Evolutionary conservation across 2,113 vertebrate genomes (phyloP).

Genomic region (Alouatta palliata): DNA sequence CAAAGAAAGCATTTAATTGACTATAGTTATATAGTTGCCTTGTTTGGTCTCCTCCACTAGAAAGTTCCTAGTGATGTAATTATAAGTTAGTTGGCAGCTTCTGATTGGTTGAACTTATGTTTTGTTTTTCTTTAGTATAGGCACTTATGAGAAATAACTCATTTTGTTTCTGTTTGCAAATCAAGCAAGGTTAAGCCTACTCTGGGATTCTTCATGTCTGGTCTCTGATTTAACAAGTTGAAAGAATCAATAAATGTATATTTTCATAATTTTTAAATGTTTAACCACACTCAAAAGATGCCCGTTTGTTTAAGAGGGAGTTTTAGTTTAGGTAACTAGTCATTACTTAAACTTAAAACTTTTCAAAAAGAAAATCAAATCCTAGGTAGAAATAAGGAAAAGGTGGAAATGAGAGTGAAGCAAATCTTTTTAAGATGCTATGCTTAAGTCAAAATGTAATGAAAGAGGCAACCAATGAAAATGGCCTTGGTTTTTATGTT

Average conservation of each 20-base stretch:
- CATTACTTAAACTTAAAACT: slow-evolving; percentile 15
- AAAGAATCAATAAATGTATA: neutral
- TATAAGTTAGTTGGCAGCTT: neutral
- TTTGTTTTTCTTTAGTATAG: neutral
- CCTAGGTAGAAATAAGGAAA: slow-evolving; percentile 8
- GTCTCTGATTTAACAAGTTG: neutral
- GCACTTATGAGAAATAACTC: neutral
- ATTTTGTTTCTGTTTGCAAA: neutral
- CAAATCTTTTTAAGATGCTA: neutral
- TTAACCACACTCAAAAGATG: neutral
- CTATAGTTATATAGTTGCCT: neutral
- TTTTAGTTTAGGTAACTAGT: slow-evolving; percentile 10
- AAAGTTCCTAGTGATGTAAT: neutral
- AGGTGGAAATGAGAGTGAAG: neutral
- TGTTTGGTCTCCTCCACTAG: neutral
- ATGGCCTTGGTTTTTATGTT: neutral
- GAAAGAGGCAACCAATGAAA: neutral
- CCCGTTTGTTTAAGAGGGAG: neutral
- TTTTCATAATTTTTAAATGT: neutral
- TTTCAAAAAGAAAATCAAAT: neutral
- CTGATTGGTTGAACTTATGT: neutral
- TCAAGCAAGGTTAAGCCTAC: neutral
- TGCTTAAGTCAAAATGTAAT: neutral
- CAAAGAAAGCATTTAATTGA: neutral
- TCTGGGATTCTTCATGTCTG: neutral